Base-by-base conservation (phyloP, 2,888 invertebrate species). In the Phengaris arion region DNA sequence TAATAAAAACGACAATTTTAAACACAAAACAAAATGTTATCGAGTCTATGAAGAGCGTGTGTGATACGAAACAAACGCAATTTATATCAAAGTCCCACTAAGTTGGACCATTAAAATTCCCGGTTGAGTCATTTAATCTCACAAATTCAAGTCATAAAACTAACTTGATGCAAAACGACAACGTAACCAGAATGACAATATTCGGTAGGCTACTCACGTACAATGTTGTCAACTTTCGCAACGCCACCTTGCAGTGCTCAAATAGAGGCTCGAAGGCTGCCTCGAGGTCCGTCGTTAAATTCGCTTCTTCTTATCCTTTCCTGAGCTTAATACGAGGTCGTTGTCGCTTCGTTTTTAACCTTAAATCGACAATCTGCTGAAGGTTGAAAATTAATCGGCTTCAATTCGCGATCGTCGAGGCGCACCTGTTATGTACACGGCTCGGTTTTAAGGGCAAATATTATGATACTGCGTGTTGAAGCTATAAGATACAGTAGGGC, bases 211-310 rank as follows among this genome's bases (percentile, higher is more conserved):
- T 80, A 79, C 84, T 88, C 93, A 93, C 93, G 93, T 92, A 87
- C 86, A 80, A 80, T 82, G 87, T 85, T 89, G 92, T 92, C 90
- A 89, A 92, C 92, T 93, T 93, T 93, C 92, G 93, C 90, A 93
- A 93, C 86, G 85, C 85, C 88, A 88, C 90, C 91, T 90, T 89
- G 87, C 87, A 86, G 85, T 87, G 84, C 86, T 88, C 88, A 85
- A 87, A 87, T 88, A 84, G 86, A 85, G 85, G 85, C 87, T 85
- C 82, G 91, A 92, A 92, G 92, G 92, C 89, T 91, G 85, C 84
- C 82, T 81, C 78, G 80, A 81, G 81, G 81, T 78, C 70, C 74
- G 59, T 5, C 51, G 72, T 35, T 12, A 64, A 75, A 70, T 70
- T 12, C 22, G 70, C 64, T 35, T 64, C 64, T 15, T 51, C 70